Conservation (phyloP, 2,888 invertebrate genomes). For the Drosophila vallismaia region DNA sequence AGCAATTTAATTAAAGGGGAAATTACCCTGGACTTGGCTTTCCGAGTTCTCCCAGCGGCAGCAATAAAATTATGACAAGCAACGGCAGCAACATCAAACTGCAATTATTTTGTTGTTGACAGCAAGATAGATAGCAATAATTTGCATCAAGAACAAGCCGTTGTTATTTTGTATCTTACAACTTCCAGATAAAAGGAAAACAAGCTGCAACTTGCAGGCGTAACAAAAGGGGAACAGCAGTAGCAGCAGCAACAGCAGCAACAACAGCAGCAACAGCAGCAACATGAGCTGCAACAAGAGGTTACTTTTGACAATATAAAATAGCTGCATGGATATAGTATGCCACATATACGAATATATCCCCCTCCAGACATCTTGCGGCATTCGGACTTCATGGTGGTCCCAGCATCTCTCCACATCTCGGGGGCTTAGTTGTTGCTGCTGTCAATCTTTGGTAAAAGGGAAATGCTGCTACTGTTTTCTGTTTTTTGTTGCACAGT, state of each 20-base stretch:
- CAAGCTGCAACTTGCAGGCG: constrained; percentile 38
- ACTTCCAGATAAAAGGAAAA: constrained; percentile 54
- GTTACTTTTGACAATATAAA: constrained; percentile 62
- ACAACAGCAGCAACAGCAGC: constrained; percentile 45
- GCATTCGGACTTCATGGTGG: constrained; percentile 55
- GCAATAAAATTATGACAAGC: constrained; percentile 64
- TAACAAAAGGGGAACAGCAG: constrained; percentile 55
- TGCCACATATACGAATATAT: constrained; percentile 1
- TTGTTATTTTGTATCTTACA: constrained; percentile 52
- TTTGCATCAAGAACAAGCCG: constrained; percentile 47
- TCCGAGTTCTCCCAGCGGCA: constrained; percentile 47
- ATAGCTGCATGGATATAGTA: constrained; percentile 49
- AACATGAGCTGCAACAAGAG: constrained; percentile 47
- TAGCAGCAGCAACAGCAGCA: constrained; percentile 25
- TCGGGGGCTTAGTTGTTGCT: constrained; percentile 48
- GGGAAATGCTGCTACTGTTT: constrained; percentile 77
- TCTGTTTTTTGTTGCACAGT: constrained; percentile 43
- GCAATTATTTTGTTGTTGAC: constrained; percentile 62
- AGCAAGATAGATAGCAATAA: constrained; percentile 65
- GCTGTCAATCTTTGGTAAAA: constrained; percentile 73
- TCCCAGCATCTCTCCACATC: constrained; percentile 50
- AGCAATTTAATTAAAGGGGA: neutral
- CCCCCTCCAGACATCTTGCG: constrained; percentile 22
- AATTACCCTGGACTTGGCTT: constrained; percentile 16
- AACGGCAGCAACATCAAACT: constrained; percentile 45